A percentile compares a stretch with the other conserved stretches of the same genome.
phyloP scores from a whole-genome alignment of 2,113 vertebrate genomes.

The Montifringilla adamsi region DNA sequence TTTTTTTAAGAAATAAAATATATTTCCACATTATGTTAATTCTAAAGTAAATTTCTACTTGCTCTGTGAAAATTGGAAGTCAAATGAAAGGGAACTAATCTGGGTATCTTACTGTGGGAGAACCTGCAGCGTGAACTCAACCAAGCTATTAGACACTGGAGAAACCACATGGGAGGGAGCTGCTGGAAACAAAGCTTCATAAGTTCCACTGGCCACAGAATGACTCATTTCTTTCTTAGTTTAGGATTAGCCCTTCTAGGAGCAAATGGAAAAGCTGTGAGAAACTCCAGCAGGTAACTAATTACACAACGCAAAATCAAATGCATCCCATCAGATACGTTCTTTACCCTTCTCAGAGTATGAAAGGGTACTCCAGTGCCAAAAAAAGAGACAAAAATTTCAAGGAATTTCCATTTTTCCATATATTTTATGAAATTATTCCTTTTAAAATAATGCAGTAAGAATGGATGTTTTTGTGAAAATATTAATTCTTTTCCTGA shows the following conservation, averaged over 20 bases:
- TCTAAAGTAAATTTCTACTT: conserved; percentile 6
- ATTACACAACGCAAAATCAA: conserved; percentile 49
- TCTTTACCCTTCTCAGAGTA: neutral
- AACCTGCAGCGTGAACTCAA: conserved; percentile 33
- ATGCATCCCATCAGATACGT: neutral
- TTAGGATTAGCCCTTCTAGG: neutral
- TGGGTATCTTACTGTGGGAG: conserved; percentile 31
- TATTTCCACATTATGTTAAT: neutral
- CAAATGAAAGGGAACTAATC: conserved; percentile 56
- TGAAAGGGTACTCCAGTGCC: neutral
- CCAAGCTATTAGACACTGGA: conserved; percentile 46
- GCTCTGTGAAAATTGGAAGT: conserved; percentile 29
- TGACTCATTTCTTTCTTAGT: conserved; percentile 18
- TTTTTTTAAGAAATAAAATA: neutral
- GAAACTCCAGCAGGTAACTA: conserved; percentile 57
- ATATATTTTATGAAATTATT: neutral
- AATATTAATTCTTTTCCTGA: neutral
- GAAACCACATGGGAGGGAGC: conserved; percentile 44
- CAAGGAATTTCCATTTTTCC: neutral
- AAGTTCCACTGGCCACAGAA: conserved; percentile 55
- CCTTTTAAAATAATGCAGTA: neutral
- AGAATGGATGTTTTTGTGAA: neutral
- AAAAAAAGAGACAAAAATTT: neutral
- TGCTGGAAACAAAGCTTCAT: conserved; percentile 12
- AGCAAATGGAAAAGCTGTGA: conserved; percentile 54